Percentiles rank a stretch among this genome's conserved stretches.
Conservation (phyloP, 1,140 invertebrate genomes). For the Contarinia nasturtii region DNA sequence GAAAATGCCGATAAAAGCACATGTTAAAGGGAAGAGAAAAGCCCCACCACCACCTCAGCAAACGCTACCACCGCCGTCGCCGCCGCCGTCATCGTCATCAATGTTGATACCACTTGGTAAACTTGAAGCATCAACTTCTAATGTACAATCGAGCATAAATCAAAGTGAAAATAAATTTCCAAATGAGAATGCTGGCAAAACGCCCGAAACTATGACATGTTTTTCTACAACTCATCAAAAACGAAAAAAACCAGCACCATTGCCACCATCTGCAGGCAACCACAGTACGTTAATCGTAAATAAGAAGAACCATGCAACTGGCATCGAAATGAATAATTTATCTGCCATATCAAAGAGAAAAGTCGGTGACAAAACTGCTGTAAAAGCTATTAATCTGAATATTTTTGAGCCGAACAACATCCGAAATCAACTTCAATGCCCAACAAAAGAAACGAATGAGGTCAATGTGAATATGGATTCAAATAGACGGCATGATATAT, state of each 20-base stretch:
- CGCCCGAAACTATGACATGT: slow-evolving; percentile 31
- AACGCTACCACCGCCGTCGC: background rate
- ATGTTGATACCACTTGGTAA: no score
- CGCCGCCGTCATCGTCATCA: background rate
- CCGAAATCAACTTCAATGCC: background rate
- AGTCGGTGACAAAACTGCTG: background rate
- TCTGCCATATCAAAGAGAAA: background rate
- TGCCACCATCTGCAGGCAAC: slow-evolving; percentile 16
- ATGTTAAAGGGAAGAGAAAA: slow-evolving; percentile 53
- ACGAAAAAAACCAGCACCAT: slow-evolving; percentile 34
- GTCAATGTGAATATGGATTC: no score
- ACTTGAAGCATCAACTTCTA: slow-evolving; percentile 16
- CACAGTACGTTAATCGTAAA: background rate
- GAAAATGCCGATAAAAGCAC: slow-evolving; percentile 9
- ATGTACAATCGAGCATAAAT: slow-evolving; percentile 7
- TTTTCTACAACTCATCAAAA: slow-evolving; percentile 42
- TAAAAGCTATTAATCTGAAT: background rate
- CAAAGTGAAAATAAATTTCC: slow-evolving; percentile 8
- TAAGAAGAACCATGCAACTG: background rate
- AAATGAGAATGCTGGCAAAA: slow-evolving; percentile 16
- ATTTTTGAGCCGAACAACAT: background rate
- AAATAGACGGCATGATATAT: no score
- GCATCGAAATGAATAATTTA: slow-evolving; percentile 3
- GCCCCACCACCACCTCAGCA: slow-evolving; percentile 44
- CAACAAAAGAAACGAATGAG: background rate